Conservation (phyloP, 2,113 vertebrate species). For the Halichoerus grypus region DNA sequence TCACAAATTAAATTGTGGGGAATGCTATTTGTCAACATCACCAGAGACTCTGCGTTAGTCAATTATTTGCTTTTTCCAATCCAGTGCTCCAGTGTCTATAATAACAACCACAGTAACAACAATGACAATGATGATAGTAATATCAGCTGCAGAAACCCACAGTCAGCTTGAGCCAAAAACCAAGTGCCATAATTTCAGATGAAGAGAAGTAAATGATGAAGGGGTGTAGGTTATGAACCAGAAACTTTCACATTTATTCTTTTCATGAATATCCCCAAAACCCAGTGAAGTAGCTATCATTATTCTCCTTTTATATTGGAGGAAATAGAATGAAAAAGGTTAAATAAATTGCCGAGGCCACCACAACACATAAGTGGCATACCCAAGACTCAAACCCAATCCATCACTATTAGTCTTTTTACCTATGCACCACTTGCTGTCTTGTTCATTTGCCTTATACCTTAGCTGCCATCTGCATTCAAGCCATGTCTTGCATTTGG, state of each 20-base stretch:
- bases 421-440: neutral
- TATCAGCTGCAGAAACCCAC: neutral
- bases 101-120: neutral
- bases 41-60: neutral
- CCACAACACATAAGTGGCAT: neutral
- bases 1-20: constrained; percentile 45
- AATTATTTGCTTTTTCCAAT: constrained; percentile 14
- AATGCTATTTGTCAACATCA: constrained; percentile 48
- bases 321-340: neutral
- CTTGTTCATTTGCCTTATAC: neutral
- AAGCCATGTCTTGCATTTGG: neutral
- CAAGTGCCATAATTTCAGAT: neutral
- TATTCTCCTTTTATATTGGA: neutral
- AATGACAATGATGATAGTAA: neutral
- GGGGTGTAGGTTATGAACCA: neutral
- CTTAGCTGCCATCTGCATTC: neutral
- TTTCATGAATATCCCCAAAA: neutral
- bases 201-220: neutral
- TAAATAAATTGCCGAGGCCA: neutral
- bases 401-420: neutral
- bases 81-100: neutral
- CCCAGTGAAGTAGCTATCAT: neutral
- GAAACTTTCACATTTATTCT: neutral
- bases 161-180: neutral
- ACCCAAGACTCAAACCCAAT: neutral